These are phyloP conservation scores for Rhinoraja longicauda DNA, from an alignment of 2,797 vertebrate genomes.

Conservation along the genomic window DNA sequence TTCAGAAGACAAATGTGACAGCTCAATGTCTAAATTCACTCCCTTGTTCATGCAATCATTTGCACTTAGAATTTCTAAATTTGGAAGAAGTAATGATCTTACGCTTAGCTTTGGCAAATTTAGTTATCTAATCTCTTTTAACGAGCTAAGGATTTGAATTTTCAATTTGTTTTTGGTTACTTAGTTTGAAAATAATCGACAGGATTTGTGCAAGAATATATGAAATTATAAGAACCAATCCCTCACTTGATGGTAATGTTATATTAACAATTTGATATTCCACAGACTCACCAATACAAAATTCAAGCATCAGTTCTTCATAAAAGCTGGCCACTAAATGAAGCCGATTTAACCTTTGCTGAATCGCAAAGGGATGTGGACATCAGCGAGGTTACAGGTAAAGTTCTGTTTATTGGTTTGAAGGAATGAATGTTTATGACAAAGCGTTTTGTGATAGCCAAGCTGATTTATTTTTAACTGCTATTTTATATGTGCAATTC, in stretches of 20 bases:
- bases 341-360: slow-evolving; percentile 64
- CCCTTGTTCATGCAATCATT: background rate
- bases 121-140: background rate
- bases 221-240: background rate
- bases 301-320: slow-evolving; percentile 72
- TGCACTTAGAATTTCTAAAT: background rate
- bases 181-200: background rate
- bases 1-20: background rate
- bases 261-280: slow-evolving; percentile 29
- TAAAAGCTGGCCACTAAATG: slow-evolving; percentile 74
- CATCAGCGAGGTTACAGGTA: slow-evolving; percentile 73
- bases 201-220: background rate
- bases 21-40: background rate
- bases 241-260: background rate
- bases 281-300: slow-evolving; percentile 72
- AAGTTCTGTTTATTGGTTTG: background rate
- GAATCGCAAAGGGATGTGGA: slow-evolving; percentile 65
- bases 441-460: background rate
- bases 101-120: background rate
- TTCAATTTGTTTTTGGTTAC: background rate
- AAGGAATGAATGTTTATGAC: background rate
- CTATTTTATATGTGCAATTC: background rate
- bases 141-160: background rate
- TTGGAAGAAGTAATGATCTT: background rate
- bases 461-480: background rate